A percentile compares a stretch with the other conserved stretches of the same genome.
phyloP scores from a whole-genome alignment of 2,888 invertebrate species.

The Fragum whitleyi region DNA sequence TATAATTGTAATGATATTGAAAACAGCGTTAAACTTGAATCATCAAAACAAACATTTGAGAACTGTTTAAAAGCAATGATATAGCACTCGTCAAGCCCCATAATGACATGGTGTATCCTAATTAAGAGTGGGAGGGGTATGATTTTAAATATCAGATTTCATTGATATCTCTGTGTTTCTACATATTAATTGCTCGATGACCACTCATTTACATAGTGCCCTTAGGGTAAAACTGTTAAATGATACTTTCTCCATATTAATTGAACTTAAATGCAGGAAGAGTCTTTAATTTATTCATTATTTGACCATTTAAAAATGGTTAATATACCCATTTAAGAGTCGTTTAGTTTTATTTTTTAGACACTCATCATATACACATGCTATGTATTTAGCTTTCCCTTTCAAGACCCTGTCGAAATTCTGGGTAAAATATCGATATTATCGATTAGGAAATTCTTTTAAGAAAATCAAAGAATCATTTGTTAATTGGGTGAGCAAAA shows the following conservation, averaged over 20 bases:
- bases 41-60: no score
- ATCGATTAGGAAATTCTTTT: no score
- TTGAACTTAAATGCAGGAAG: not conserved
- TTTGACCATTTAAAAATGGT: not conserved
- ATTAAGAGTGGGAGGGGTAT: conserved; percentile 20
- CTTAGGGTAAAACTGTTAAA: conserved; percentile 8
- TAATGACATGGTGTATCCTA: conserved; percentile 9
- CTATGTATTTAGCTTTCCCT: no score
- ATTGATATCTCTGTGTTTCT: conserved; percentile 6
- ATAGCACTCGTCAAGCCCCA: not conserved
- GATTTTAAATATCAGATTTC: conserved; percentile 17
- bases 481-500: no score
- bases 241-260: not conserved
- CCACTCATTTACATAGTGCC: conserved; percentile 25
- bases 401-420: no score
- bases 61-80: no score
- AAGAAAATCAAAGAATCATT: no score
- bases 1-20: no score
- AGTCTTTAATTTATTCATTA: conserved; percentile 13
- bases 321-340: not conserved
- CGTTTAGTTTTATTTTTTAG: no score
- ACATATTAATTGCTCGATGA: conserved; percentile 18
- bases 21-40: no score
- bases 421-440: no score
- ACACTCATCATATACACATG: no score